phyloP scores from a whole-genome alignment of 2,113 vertebrate species.

The Natator depressus region DNA sequence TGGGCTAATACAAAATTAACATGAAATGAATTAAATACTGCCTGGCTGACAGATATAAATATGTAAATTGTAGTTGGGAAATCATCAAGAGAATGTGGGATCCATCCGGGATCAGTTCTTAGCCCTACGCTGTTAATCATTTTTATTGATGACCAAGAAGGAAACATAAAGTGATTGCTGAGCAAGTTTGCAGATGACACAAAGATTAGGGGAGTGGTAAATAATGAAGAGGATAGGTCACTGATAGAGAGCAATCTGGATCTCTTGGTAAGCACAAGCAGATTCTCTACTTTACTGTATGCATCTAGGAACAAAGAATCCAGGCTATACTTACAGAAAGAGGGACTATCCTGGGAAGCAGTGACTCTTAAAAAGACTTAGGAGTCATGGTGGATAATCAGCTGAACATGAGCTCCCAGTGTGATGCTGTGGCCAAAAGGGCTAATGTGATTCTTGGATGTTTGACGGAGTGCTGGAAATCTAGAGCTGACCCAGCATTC shows the following conservation, averaged over 20 bases:
- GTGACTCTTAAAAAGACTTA: background rate
- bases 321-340: background rate
- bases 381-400: background rate
- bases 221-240: background rate
- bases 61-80: background rate
- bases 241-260: background rate
- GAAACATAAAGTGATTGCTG: background rate
- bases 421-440: background rate
- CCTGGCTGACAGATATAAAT: background rate
- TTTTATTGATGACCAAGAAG: background rate
- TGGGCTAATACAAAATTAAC: background rate
- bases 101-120: background rate
- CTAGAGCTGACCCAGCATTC: background rate
- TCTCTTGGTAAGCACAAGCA: background rate
- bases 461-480: background rate
- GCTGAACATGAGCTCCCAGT: background rate
- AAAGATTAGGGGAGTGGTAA: background rate
- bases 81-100: background rate
- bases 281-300: background rate
- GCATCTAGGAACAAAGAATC: background rate
- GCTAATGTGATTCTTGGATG: background rate
- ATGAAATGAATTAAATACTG: background rate
- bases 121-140: background rate
- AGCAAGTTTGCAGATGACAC: background rate
- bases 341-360: background rate